Base-by-base conservation (phyloP, 2,888 invertebrate species). In the Heliconius ethilla region DNA sequence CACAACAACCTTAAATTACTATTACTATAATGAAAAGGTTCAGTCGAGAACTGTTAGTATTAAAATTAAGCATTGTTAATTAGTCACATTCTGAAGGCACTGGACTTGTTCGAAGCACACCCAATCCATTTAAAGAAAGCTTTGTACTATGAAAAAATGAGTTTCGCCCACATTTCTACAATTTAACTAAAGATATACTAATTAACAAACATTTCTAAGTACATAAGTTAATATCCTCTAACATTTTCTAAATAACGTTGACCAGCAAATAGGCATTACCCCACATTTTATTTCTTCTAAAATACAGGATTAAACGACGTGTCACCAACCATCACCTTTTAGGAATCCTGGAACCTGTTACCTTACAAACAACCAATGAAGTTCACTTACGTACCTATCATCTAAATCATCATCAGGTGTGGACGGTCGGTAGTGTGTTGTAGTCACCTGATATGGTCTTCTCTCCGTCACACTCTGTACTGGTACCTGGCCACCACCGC, bases 401-500 rank as follows among this genome's bases (percentile, higher is more conserved):
- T 85, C 85, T 29, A 85, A 85, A 15, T 84, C 83, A 33, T 84
- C 83, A 27, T 81, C 78, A 59, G 80, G 70, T 29, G 81, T 79
- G 18, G 82, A 81, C 15, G 83, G 81, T 15, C 82, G 82, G 75
- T 83, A 83, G 0, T 81, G 78, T 55, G 79, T 72, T 18, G 85
- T 85, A 7, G 86, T 86, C 69, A 84, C 73, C 73, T 83, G 84
- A 78, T 83, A 82, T 9, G 83, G 83, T 9, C 83, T 81, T 9
- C 80, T 78, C 27, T 83, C 81, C 22, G 82, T 83, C 45, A 84
- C 84, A 51, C 79, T 83, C 83, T 85, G 85, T 65, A 76, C 81
- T 59, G 85, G 81, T 6, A 83, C 79, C 70, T 83, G 84, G 37
- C 86, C 86, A 81, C 85, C 86, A 84, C 86, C 84, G 74, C 86